These are phyloP conservation scores for Dryadula phaetusa DNA, from an alignment of 2,888 invertebrate species.

Conservation along the genomic window DNA sequence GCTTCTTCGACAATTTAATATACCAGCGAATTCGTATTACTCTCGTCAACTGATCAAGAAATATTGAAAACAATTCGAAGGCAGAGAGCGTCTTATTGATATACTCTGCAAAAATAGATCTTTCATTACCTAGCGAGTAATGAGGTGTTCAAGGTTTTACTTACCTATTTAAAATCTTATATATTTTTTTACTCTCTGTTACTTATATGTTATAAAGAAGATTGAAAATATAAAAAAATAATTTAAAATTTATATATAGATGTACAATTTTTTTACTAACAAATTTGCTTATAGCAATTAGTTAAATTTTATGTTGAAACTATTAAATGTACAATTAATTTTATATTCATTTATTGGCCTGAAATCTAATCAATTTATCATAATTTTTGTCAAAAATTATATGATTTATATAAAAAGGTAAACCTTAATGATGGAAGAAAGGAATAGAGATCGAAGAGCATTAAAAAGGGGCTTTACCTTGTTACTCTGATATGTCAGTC, in stretches of 20 bases:
- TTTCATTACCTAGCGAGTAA: neutral
- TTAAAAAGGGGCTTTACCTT: neutral
- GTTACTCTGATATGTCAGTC: neutral
- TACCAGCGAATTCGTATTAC: constrained; percentile 10
- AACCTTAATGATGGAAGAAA: neutral
- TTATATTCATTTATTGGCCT: too few relatives aligned
- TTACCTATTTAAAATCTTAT: neutral
- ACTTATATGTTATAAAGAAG: too few relatives aligned
- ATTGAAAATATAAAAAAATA: too few relatives aligned
- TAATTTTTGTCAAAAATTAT: too few relatives aligned
- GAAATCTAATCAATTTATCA: too few relatives aligned
- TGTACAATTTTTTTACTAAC: too few relatives aligned
- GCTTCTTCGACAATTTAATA: constrained; percentile 36
- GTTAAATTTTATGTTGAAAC: too few relatives aligned
- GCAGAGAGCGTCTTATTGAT: neutral
- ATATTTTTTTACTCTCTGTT: neutral
- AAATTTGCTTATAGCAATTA: too few relatives aligned
- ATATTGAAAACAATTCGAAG: constrained; percentile 1
- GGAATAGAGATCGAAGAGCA: neutral
- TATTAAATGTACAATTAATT: too few relatives aligned
- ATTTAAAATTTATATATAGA: too few relatives aligned
- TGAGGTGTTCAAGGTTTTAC: neutral
- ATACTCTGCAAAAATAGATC: neutral
- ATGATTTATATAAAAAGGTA: neutral
- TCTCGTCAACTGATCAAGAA: constrained; percentile 18